Evolutionary conservation across 2,888 invertebrate species (phyloP).

Genomic region (Linyphia triangularis): DNA sequence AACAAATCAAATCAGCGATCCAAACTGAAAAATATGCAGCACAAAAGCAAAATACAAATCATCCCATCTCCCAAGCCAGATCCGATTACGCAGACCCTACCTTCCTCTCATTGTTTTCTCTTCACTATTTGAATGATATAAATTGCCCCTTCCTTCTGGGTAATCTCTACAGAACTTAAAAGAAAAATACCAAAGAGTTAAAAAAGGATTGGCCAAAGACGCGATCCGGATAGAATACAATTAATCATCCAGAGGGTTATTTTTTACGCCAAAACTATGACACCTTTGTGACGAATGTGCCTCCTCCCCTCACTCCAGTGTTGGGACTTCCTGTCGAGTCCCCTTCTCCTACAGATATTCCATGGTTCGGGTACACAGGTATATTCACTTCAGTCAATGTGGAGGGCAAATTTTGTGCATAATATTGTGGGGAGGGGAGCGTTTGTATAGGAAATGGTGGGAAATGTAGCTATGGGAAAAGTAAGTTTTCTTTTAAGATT

Average conservation of each 20-base stretch:
- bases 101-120: not conserved
- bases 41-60: not conserved
- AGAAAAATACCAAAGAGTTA: not conserved
- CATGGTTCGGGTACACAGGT: conserved; percentile 6
- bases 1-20: no score
- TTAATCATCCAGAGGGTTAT: conserved; percentile 1
- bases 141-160: not conserved
- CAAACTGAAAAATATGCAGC: not conserved
- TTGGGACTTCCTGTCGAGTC: conserved; percentile 34
- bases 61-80: not conserved
- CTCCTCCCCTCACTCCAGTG: conserved; percentile 4
- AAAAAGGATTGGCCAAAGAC: not conserved
- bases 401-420: not conserved
- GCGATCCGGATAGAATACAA: not conserved
- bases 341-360: conserved; percentile 46
- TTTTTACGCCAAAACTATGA: conserved; percentile 12
- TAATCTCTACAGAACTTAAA: not conserved
- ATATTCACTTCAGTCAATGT: not conserved
- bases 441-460: conserved; percentile 13
- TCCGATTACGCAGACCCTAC: conserved; percentile 9
- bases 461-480: conserved; percentile 48
- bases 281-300: conserved; percentile 47
- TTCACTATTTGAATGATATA: not conserved
- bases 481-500: conserved; percentile 7
- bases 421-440: not conserved